Base-by-base conservation (phyloP, 2,113 vertebrate species). In the Mugil cephalus region DNA sequence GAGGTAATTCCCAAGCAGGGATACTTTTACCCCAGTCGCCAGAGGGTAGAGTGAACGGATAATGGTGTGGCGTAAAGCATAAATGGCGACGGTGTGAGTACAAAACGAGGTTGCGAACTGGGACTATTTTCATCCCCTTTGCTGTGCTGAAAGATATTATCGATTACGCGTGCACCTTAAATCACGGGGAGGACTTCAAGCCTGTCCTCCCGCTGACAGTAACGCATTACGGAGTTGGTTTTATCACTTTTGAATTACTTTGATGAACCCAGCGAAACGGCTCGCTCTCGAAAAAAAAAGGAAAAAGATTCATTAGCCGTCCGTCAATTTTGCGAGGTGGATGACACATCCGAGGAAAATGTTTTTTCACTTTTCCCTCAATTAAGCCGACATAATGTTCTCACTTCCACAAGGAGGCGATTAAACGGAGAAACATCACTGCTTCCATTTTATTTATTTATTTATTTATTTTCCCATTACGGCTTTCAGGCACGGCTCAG, bases 211-310 rank as follows among this genome's bases (percentile, higher is more conserved):
- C 34, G 56, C 64, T 71, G 83, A 80, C 68, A 79, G 63, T 84
- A 77, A 79, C 80, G 66, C 50, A 71, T 71, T 79, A 70, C 74
- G 52, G 53, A 71, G 43, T 65, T 77, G 72, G 63, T 84, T 89
- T 84, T 84, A 88, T 85, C 76, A 80, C 81, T 82, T 80, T 65
- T 0, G 1, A 88, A 89, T 91, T 77, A 85, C 80, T 82, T 82
- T 84, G 84, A 88, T 83, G 82, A 87, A 81, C 85, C 54, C 72
- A 39, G 24, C 35, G 7, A 69, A 81, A 84, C 56, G 63, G 68
- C 74, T 87, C 66, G 69, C 66, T 53, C 1, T n/a, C n/a, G n/a
- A n/a, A n/a, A n/a, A n/a, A n/a, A n/a, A n/a, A n/a, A n/a, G n/a
- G 42, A 74, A 75, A 82, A 74, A 78, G 61, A 58, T 74, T 24